Evolutionary conservation across 2,113 vertebrate species (phyloP).

Genomic region (Mus musculus): DNA sequence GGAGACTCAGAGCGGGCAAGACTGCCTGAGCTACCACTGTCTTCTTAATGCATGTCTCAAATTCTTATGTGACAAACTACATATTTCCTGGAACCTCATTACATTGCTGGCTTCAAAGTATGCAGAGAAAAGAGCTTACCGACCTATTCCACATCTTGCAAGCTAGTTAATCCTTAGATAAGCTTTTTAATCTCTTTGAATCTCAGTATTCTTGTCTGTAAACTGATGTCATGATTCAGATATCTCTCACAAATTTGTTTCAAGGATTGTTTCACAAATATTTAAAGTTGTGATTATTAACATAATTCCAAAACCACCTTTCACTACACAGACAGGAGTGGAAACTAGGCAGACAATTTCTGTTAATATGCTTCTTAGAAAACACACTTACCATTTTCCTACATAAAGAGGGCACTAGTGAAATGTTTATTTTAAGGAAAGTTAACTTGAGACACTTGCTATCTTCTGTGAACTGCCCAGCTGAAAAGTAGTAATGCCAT

Average conservation of each 20-base stretch:
- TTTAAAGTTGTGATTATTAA: background rate
- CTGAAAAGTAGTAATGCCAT: background rate
- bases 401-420: background rate
- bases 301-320: background rate
- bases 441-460: background rate
- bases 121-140: background rate
- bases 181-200: background rate
- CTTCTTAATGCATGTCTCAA: background rate
- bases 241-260: background rate
- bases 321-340: background rate
- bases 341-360: constrained; percentile 6
- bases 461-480: background rate
- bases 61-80: background rate
- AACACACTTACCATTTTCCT: background rate
- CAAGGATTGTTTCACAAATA: background rate
- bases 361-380: background rate
- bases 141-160: background rate
- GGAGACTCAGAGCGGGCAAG: background rate
- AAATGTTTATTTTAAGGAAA: background rate
- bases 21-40: background rate
- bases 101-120: background rate
- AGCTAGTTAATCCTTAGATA: constrained; percentile 19
- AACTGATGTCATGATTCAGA: background rate
- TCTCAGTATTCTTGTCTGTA: background rate
- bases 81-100: background rate